phyloP scores from a whole-genome alignment of 2,888 invertebrate genomes.

The Drosophila seclusa region DNA sequence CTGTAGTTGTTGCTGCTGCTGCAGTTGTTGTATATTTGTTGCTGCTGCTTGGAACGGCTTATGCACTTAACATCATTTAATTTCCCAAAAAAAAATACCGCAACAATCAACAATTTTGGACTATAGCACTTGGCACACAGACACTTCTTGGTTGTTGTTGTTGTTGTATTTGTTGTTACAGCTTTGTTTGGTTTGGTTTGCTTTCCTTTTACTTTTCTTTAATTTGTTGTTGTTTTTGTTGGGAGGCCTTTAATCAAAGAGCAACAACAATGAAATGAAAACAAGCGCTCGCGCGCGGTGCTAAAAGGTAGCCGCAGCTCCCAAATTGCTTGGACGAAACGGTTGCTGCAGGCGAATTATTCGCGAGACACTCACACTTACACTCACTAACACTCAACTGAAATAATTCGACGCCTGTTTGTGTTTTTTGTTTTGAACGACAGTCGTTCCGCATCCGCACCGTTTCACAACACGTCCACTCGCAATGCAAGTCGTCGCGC shows the following conservation, averaged over 20 bases:
- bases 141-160: conserved; percentile 48
- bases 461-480: conserved; percentile 56
- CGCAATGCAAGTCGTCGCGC: conserved; percentile 81
- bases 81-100: conserved; percentile 65
- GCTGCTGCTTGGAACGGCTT: conserved; percentile 54
- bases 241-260: conserved; percentile 52
- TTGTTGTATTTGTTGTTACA: conserved; percentile 37
- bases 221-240: conserved; percentile 18
- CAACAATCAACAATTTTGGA: conserved; percentile 46
- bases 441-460: conserved; percentile 25
- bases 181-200: conserved; percentile 55
- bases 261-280: conserved; percentile 60
- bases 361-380: conserved; percentile 58
- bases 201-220: conserved; percentile 51
- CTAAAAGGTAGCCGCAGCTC: conserved; percentile 29
- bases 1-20: conserved; percentile 17
- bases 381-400: conserved; percentile 24
- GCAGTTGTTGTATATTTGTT: conserved; percentile 13
- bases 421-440: conserved; percentile 29
- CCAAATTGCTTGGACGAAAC: conserved; percentile 49
- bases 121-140: conserved; percentile 62
- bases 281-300: conserved; percentile 41
- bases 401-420: conserved; percentile 53
- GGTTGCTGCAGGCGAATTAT: conserved; percentile 65
- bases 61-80: conserved; percentile 80